A percentile compares a stretch with the other conserved stretches of the same genome.
These are phyloP conservation scores for Bombus consobrinus DNA, from an alignment of 1,140 invertebrate species.

Conservation along the genomic window DNA sequence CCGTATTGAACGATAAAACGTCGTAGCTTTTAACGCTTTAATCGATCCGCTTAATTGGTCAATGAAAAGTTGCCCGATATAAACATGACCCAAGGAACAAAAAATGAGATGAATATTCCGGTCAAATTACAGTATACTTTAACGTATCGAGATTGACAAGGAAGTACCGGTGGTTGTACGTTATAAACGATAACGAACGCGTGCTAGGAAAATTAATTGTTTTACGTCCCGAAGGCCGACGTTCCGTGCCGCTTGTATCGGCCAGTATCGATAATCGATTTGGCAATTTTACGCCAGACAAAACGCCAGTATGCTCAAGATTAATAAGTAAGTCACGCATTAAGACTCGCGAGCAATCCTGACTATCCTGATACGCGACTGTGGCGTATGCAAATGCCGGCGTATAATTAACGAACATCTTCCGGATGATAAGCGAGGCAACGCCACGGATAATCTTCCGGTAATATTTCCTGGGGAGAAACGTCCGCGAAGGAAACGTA, in stretches of 20 bases:
- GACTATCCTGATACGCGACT: background rate
- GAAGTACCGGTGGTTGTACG: background rate
- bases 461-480: slow-evolving; percentile 7
- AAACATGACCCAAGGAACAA: background rate
- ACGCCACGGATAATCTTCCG: slow-evolving; percentile 6
- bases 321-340: slow-evolving; percentile 30
- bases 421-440: slow-evolving; percentile 35
- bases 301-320: background rate
- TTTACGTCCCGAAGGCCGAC: background rate
- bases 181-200: background rate
- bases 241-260: background rate
- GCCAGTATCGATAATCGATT: slow-evolving; percentile 37
- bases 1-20: too few species aligned
- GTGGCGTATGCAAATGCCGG: slow-evolving; percentile 35
- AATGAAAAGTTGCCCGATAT: background rate
- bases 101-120: background rate
- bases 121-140: background rate
- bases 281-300: slow-evolving; percentile 15
- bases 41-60: background rate
- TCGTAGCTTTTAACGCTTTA: too few species aligned
- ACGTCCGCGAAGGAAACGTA: background rate
- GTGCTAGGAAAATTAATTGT: slow-evolving; percentile 27
- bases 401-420: slow-evolving; percentile 42
- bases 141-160: background rate
- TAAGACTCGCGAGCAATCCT: slow-evolving; percentile 7